Conservation (phyloP, 2,797 vertebrate species). For the Heliangelus exortis region DNA sequence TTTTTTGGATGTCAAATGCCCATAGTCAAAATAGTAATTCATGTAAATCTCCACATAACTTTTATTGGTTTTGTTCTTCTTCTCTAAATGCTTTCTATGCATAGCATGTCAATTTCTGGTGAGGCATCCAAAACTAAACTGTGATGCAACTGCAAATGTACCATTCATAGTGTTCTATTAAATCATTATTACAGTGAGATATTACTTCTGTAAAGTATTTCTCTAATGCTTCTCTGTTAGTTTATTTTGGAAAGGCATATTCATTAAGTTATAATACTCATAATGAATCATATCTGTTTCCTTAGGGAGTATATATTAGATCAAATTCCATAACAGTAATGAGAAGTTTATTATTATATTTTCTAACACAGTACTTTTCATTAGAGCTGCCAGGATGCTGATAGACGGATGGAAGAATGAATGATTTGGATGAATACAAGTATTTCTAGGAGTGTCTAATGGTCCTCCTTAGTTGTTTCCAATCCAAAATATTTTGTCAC, state of each 20-base stretch:
- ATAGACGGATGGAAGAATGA: neutral
- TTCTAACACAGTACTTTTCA: slow-evolving; percentile 7
- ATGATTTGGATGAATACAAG: neutral
- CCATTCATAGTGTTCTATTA: neutral
- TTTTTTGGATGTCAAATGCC: neutral
- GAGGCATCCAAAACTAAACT: neutral
- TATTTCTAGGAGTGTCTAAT: neutral
- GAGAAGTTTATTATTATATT: slow-evolving; percentile 41
- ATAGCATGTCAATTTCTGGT: neutral
- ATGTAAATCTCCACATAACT: neutral
- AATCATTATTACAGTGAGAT: neutral
- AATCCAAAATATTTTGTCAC: neutral
- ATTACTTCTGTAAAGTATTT: neutral
- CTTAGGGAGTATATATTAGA: neutral
- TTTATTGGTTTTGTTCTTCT: neutral
- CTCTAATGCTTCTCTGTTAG: neutral
- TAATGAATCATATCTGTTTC: slow-evolving; percentile 23
- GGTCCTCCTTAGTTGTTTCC: neutral
- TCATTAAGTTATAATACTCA: neutral
- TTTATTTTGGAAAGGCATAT: slow-evolving; percentile 46
- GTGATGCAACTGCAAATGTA: neutral
- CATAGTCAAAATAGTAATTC: neutral
- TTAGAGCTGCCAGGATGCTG: slow-evolving; percentile 8
- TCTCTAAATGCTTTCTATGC: neutral
- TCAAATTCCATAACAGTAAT: neutral